These are phyloP conservation scores for Calidris pugnax DNA, from an alignment of 2,113 vertebrate species.

Conservation along the genomic window DNA sequence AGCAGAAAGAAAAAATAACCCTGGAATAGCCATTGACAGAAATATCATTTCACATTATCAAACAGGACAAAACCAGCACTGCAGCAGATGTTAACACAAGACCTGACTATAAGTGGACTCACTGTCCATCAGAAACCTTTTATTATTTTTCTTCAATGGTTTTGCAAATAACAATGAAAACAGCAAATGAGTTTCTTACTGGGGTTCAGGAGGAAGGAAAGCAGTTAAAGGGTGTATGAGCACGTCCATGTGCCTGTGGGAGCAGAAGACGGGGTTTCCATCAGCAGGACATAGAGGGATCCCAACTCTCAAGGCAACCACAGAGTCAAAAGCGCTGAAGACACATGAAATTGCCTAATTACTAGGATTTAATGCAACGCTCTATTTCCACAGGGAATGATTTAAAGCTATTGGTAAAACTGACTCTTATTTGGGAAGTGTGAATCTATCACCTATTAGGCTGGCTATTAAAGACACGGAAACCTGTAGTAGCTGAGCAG, in stretches of 20 bases:
- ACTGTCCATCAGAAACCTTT: background rate
- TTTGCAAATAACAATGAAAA: background rate
- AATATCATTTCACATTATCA: background rate
- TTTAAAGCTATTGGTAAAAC: slow-evolving; percentile 11
- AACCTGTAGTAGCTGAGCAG: slow-evolving; percentile 14
- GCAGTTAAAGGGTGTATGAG: background rate
- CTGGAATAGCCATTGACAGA: background rate
- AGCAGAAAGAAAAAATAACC: background rate
- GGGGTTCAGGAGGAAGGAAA: background rate
- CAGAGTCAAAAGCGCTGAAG: background rate
- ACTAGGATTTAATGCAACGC: slow-evolving; percentile 34
- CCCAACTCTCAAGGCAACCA: background rate
- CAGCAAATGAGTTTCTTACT: background rate
- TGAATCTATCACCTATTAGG: background rate
- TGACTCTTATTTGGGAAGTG: background rate
- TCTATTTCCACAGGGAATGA: slow-evolving; percentile 11
- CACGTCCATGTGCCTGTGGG: accelerated
- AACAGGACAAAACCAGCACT: background rate
- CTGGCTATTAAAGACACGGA: background rate
- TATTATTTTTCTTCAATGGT: background rate
- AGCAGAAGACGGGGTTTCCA: background rate
- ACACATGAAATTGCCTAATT: slow-evolving; percentile 39
- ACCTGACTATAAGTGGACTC: background rate
- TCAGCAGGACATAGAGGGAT: background rate
- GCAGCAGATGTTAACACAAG: background rate